A percentile compares a stretch with the other conserved stretches of the same genome.
phyloP scores from a whole-genome alignment of 2,888 invertebrate genomes.

The Tridacna gigas region DNA sequence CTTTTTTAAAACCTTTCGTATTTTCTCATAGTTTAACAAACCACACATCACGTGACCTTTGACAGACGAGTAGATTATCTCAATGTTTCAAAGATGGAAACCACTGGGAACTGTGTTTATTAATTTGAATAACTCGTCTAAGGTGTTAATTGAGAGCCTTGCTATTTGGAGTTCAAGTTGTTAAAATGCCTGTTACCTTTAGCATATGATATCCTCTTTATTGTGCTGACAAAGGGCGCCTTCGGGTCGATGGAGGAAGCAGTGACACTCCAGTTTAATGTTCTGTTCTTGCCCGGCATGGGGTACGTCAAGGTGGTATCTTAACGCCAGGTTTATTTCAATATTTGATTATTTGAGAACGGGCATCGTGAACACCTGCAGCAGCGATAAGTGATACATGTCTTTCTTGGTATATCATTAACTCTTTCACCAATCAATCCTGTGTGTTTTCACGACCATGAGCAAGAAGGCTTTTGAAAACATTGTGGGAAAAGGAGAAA shows the following conservation, averaged over 20 bases:
- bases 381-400: constrained; percentile 29
- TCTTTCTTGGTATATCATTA: constrained; percentile 27
- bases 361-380: constrained; percentile 31
- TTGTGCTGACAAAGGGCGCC: constrained; percentile 26
- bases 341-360: constrained; percentile 41
- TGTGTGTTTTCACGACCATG: neutral
- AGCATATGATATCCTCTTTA: constrained; percentile 38
- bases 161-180: constrained; percentile 39
- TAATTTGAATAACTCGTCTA: constrained; percentile 40
- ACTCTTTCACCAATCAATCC: neutral
- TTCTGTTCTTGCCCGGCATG: constrained; percentile 30
- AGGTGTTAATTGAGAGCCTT: constrained; percentile 38
- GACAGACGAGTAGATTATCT: constrained; percentile 43
- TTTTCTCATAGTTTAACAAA: constrained; percentile 43
- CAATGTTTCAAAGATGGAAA: constrained; percentile 39
- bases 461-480: neutral
- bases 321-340: constrained; percentile 43
- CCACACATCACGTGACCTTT: constrained; percentile 26
- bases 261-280: constrained; percentile 31
- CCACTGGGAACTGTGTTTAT: constrained; percentile 38
- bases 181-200: constrained; percentile 44
- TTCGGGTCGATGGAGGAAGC: constrained; percentile 24
- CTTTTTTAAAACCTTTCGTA: constrained; percentile 18
- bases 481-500: neutral
- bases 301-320: constrained; percentile 38